Base-by-base conservation (phyloP, 2,888 invertebrate species). In the Callimorpha dominula region DNA sequence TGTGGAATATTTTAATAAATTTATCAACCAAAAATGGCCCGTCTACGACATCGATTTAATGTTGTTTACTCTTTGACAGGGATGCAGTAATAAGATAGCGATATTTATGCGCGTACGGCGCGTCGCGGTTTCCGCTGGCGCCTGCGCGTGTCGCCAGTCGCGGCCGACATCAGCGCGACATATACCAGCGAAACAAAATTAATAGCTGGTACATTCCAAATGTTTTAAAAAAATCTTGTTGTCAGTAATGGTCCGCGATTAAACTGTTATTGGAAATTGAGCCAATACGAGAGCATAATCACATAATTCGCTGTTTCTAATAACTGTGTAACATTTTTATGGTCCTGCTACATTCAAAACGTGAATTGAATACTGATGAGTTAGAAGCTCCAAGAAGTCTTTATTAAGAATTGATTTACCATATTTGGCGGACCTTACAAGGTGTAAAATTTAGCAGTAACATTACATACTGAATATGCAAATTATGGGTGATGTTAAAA, bases 141-240 rank as follows among this genome's bases (percentile, higher is more conserved):
- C 90, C 90, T 89, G 87, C 87, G 87, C 83, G 76, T 84, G 89
- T 85, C 89, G 90, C 90, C 89, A 84, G 78, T 81, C 79, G 71
- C 72, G 76, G 70, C 72, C 84, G 84, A 79, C 84, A 82, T 85
- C 87, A 79, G 79, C 82, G 81, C 85, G 84, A 88, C 88, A 89
- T 84, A 88, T 88, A 87, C 88, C 86, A 86, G 86, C 83, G 85
- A 89, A 86, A 87, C 87, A 86, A 89, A 91, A 92, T 92, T 93
- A 91, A 94, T 93, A 89, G 90, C 91, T 83, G 83, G 88, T 84
- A 88, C 91, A 94, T 93, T 91, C 93, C 92, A 72, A 81, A 81
- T 90, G 90, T 93, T 91, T 88, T 89, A 90, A 86, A 86, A 84
- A 81, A 90, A 90, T 91, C 90, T 88, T 86, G 90, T 92, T 92